Conservation (phyloP, 2,113 vertebrate genomes). For the Trematocara macrostoma region DNA sequence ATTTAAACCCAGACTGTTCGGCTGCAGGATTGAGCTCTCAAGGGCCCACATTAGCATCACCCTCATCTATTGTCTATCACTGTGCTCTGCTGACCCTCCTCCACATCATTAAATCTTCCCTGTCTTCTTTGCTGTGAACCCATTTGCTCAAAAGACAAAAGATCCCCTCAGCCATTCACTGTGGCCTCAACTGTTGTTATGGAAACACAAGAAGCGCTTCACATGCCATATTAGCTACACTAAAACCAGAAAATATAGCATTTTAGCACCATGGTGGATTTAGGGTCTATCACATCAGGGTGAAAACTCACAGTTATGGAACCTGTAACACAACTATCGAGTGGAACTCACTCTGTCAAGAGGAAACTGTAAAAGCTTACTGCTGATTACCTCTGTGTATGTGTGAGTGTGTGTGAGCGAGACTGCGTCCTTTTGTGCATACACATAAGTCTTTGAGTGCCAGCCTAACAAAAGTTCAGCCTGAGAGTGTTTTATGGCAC, state of each 20-base stretch:
- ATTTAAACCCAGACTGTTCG: background rate
- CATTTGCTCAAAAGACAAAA: conserved; percentile 48
- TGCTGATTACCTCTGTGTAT: background rate
- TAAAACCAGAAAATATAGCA: background rate
- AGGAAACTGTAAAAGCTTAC: background rate
- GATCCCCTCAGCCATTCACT: background rate
- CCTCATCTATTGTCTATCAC: conserved; percentile 19
- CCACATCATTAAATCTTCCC: conserved; percentile 47
- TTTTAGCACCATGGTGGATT: background rate
- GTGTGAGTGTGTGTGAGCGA: background rate
- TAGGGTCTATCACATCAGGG: background rate
- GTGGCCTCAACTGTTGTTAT: conserved; percentile 54
- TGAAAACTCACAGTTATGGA: background rate
- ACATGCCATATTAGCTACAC: conserved; percentile 14
- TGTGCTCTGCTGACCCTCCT: conserved; percentile 5
- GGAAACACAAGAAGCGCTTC: conserved; percentile 55
- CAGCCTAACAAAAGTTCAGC: conserved; percentile 54
- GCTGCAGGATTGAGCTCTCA: background rate
- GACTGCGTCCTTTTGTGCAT: background rate
- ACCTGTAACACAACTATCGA: background rate
- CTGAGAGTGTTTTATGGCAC: conserved; percentile 18
- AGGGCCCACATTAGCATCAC: background rate
- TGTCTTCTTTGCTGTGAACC: conserved; percentile 22
- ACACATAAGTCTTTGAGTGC: conserved; percentile 31
- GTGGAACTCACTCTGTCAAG: background rate